Evolutionary conservation across 2,888 invertebrate species (phyloP).

Genomic region (Ochropleura leucogaster): DNA sequence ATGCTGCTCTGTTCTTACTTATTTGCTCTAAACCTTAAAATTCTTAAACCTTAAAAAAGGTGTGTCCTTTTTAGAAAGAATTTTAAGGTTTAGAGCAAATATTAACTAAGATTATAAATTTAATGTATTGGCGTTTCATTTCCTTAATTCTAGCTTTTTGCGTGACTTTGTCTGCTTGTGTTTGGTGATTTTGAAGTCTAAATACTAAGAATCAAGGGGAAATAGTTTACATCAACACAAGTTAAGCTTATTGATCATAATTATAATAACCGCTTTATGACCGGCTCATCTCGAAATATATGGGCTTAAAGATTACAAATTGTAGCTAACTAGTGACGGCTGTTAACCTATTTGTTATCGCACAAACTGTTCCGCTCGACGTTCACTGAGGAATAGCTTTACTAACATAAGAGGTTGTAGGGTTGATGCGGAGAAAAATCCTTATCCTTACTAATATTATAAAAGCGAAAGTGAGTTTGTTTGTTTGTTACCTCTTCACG

Average conservation of each 20-base stretch:
- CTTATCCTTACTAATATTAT: too few relatives aligned
- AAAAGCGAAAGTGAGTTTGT: too few relatives aligned
- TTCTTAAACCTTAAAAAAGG: too few relatives aligned
- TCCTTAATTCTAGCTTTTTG: too few relatives aligned
- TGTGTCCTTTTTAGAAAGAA: too few relatives aligned
- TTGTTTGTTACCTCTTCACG: too few relatives aligned
- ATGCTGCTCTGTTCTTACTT: background rate
- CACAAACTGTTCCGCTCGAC: slow-evolving; percentile 35
- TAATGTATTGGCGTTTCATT: too few relatives aligned
- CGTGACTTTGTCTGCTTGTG: too few relatives aligned
- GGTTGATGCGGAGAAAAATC: slow-evolving; percentile 8
- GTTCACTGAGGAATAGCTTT: slow-evolving; percentile 38
- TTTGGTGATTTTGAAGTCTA: too few relatives aligned
- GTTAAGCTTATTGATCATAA: slow-evolving; percentile 23
- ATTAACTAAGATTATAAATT: too few relatives aligned
- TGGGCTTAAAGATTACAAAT: slow-evolving; percentile 61
- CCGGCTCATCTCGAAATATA: slow-evolving; percentile 48
- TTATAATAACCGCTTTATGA: slow-evolving; percentile 19
- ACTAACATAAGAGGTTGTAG: slow-evolving; percentile 22
- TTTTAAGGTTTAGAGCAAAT: background rate
- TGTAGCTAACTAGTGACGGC: slow-evolving; percentile 47
- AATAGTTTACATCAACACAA: slow-evolving; percentile 13
- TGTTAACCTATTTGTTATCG: slow-evolving; percentile 54
- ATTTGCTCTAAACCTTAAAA: too few relatives aligned
- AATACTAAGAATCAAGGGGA: too few relatives aligned